phyloP scores from a whole-genome alignment of 2,888 invertebrate species.

The Eupithecia tripunctaria region DNA sequence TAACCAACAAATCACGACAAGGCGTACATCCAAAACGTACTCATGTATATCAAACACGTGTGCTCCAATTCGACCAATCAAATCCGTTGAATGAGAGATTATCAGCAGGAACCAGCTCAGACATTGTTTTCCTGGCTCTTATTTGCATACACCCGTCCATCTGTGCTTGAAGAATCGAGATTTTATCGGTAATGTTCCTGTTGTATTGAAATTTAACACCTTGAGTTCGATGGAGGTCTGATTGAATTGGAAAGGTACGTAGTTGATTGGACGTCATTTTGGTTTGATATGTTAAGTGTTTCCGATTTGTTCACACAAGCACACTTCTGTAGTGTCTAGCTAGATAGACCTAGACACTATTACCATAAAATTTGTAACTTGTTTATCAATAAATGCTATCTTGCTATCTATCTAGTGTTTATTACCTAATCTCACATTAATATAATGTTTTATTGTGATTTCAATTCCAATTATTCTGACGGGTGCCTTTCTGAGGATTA shows the following conservation, averaged over 20 bases:
- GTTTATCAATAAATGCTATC: no score
- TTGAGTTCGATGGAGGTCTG: constrained; percentile 65
- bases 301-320: background rate
- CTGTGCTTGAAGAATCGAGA: constrained; percentile 65
- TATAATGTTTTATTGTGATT: background rate
- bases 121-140: constrained; percentile 72
- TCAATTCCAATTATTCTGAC: background rate
- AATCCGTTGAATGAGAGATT: constrained; percentile 60
- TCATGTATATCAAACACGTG: constrained; percentile 24
- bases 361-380: no score
- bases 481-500: background rate
- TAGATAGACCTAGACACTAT: no score
- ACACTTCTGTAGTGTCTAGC: no score
- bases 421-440: background rate
- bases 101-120: constrained; percentile 69
- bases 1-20: constrained; percentile 7
- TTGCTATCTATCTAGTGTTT: no score
- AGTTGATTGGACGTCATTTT: constrained; percentile 17
- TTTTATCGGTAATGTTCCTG: constrained; percentile 58
- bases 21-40: background rate
- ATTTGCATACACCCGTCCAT: constrained; percentile 76
- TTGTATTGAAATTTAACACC: constrained; percentile 71
- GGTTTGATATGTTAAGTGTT: background rate
- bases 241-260: constrained; percentile 29
- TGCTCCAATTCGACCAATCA: constrained; percentile 31